Conservation (phyloP, 1,140 invertebrate species). For the Rhopalosiphum padi region DNA sequence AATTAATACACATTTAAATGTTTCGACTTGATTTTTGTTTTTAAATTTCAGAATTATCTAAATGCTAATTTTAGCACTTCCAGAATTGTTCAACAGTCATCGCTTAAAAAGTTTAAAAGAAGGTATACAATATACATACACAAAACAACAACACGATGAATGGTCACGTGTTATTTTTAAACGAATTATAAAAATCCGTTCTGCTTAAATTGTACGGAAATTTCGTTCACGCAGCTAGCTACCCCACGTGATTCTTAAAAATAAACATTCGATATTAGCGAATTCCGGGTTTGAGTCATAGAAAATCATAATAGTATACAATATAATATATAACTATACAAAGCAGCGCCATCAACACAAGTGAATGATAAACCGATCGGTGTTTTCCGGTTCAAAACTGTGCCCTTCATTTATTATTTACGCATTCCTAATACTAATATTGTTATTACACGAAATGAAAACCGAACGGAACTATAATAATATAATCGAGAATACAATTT, state of each 20-base stretch:
- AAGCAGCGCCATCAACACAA: too few species aligned
- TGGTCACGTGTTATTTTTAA: slow-evolving; percentile 25
- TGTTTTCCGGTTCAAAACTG: background rate
- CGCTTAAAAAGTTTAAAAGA: background rate
- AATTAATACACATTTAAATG: background rate
- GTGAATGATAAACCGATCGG: background rate
- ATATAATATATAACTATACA: background rate
- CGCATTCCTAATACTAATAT: background rate
- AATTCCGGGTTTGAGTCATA: background rate
- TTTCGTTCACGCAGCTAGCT: background rate
- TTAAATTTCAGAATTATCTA: background rate
- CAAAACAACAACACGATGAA: background rate
- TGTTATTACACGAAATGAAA: background rate
- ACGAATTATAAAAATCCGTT: background rate
- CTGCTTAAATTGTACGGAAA: background rate
- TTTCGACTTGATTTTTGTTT: background rate
- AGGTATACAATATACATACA: background rate
- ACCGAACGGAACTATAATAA: background rate
- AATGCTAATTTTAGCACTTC: background rate
- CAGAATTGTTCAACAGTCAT: background rate
- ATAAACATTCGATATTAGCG: background rate
- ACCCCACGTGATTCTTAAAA: slow-evolving; percentile 22
- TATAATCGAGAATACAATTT: background rate
- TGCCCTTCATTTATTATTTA: background rate
- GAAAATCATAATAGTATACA: background rate